phyloP scores from a whole-genome alignment of 2,797 vertebrate genomes.

The Euthynnus affinis region DNA sequence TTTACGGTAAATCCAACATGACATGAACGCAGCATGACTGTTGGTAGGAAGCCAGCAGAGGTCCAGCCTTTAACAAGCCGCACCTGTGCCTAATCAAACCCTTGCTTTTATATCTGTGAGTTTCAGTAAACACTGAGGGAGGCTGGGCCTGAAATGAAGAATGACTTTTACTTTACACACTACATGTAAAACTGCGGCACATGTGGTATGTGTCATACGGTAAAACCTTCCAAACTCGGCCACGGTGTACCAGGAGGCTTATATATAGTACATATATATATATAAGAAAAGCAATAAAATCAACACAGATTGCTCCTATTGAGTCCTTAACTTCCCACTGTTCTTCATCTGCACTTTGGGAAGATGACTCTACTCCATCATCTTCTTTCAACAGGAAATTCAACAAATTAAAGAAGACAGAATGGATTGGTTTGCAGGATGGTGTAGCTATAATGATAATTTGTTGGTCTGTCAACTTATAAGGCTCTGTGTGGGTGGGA shows the following conservation, averaged over 20 bases:
- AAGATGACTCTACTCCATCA: slow-evolving; percentile 16
- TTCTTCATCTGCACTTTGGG: slow-evolving; percentile 3
- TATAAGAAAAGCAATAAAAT: slow-evolving; percentile 29
- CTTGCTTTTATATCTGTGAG: slow-evolving; percentile 52
- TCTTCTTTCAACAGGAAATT: background rate
- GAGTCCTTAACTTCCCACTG: slow-evolving; percentile 4
- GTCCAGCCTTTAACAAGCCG: slow-evolving; percentile 59
- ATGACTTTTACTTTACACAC: slow-evolving; percentile 35
- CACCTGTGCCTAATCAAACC: slow-evolving; percentile 69
- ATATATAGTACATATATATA: slow-evolving; percentile 5
- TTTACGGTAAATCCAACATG: slow-evolving; percentile 59
- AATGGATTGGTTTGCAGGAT: background rate
- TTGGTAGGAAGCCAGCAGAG: slow-evolving; percentile 61
- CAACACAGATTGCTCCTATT: background rate
- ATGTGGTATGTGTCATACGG: slow-evolving; percentile 41
- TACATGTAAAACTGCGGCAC: slow-evolving; percentile 35
- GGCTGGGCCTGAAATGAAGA: slow-evolving; percentile 24
- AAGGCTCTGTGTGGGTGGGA: background rate
- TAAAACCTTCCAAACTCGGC: slow-evolving; percentile 4
- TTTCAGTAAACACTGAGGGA: slow-evolving; percentile 55
- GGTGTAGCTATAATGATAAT: background rate
- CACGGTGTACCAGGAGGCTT: slow-evolving; percentile 21
- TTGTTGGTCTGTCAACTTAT: background rate
- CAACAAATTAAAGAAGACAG: slow-evolving; percentile 2
- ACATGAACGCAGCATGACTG: slow-evolving; percentile 55